phyloP scores from a whole-genome alignment of 2,113 vertebrate species.

The Calyptommatus sinebrachiatus region DNA sequence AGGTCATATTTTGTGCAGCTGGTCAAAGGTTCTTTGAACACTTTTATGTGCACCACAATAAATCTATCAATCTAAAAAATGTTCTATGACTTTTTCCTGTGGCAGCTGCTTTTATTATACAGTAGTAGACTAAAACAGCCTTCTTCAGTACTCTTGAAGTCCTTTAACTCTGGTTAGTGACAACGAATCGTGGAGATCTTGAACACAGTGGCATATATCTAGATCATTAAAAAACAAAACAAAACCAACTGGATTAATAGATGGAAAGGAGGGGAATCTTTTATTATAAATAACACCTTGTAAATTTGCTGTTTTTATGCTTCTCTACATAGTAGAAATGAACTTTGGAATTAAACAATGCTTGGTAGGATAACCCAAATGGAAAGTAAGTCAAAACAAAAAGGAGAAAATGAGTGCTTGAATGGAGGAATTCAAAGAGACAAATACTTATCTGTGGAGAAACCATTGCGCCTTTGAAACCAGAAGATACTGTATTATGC shows the following conservation, averaged over 20 bases:
- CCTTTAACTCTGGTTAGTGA: not conserved
- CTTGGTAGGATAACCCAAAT: not conserved
- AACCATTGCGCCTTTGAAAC: too few species aligned
- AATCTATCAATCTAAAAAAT: not conserved
- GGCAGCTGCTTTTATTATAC: not conserved
- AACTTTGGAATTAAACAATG: not conserved
- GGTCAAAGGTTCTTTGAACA: not conserved
- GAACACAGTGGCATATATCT: slow-evolving; percentile 12
- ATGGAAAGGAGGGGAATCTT: too few species aligned
- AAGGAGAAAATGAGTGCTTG: slow-evolving; percentile 4
- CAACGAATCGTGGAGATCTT: rapidly evolving
- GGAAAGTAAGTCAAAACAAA: slow-evolving; percentile 24
- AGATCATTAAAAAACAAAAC: not conserved
- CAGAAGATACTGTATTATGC: too few species aligned
- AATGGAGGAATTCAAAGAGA: not conserved
- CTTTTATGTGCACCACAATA: not conserved
- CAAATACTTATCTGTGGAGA: slow-evolving; percentile 8
- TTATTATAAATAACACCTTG: not conserved
- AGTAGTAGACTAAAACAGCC: not conserved
- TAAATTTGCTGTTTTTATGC: not conserved
- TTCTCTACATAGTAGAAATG: not conserved
- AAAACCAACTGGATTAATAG: too few species aligned
- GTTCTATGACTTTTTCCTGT: not conserved
- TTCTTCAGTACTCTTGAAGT: not conserved
- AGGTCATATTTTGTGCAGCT: not conserved